Base-by-base conservation (phyloP, 2,888 invertebrate genomes). In the Tetheella fluctuosa region DNA sequence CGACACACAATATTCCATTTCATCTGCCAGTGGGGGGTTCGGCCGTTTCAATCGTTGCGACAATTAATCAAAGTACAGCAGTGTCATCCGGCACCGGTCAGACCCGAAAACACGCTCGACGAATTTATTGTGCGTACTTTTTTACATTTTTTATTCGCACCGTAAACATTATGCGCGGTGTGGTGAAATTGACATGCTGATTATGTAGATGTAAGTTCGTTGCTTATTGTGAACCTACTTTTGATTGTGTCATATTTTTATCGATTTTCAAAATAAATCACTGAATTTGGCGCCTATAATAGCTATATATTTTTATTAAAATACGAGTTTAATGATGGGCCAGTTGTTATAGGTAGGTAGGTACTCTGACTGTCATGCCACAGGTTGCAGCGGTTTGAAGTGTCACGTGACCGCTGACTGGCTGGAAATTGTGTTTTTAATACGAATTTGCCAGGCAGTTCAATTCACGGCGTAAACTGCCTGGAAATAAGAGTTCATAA, bases 31-130 rank as follows among this genome's bases (percentile, higher is more conserved):
- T 92, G 91, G 93, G 39, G 93, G 90, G 93, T 81, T 84, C 85
- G 83, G 77, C 82, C 81, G 81, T 85, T 88, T 89, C 91, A 91
- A 91, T 91, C 89, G 90, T 81, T 80, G 85, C 85, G 83, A 91
- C 91, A 85, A 93, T 93, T 91, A 92, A 93, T 93, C 93, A 93
- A 81, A 86, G 89, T 90, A 88, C 76, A 87, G 93, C 92, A 86
- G 81, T 93, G 93, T 93, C 93, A 93, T 93, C 89, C 86, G 80
- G 84, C 83, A 79, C 71, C 84, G 85, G 83, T 76, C 84, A 80
- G 83, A 75, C 10, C 79, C 83, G 80, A 85, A 84, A 86, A 84
- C 84, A 80, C 71, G 80, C 69, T 73, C 70, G 73, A 80, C 83
- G 80, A 82, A 85, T 86, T 85, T 84, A 85, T 86, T 80, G 81